Conservation (phyloP, 2,113 vertebrate genomes). For the Steatornis caripensis region DNA sequence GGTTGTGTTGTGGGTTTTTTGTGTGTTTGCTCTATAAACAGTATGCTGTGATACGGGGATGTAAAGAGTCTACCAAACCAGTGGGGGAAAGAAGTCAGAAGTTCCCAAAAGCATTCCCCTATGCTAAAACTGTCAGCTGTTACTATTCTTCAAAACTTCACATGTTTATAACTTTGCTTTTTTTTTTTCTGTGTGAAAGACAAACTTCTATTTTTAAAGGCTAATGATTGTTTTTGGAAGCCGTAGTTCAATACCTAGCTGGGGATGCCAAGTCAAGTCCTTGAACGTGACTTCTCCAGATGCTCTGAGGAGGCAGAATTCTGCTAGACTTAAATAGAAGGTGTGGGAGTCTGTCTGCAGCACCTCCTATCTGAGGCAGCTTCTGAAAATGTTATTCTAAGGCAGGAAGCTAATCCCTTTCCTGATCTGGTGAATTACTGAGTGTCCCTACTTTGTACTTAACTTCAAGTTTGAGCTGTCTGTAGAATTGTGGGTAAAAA, state of each 20-base stretch:
- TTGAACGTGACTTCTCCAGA: not conserved
- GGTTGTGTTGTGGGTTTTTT: not conserved
- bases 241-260: not conserved
- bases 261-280: not conserved
- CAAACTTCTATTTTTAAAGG: not conserved
- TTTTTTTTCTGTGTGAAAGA: too few relatives aligned
- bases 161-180: not conserved
- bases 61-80: not conserved
- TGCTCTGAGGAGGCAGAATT: not conserved
- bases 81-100: not conserved
- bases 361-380: not conserved
- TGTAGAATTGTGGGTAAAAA: not conserved
- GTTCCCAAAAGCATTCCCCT: not conserved
- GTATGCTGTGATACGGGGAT: not conserved
- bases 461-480: not conserved
- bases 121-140: not conserved
- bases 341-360: slow-evolving; percentile 1
- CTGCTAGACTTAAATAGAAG: not conserved
- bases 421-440: not conserved
- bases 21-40: not conserved
- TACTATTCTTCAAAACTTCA: not conserved
- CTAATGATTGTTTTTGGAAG: slow-evolving; percentile 1
- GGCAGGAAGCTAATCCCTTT: slow-evolving; percentile 12
- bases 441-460: not conserved
- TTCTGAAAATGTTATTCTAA: slow-evolving; percentile 26